Evolutionary conservation across 2,888 invertebrate species (phyloP), one percentile per base, ranked within the genome.

Genomic region (Lasioglossum vierecki): DNA sequence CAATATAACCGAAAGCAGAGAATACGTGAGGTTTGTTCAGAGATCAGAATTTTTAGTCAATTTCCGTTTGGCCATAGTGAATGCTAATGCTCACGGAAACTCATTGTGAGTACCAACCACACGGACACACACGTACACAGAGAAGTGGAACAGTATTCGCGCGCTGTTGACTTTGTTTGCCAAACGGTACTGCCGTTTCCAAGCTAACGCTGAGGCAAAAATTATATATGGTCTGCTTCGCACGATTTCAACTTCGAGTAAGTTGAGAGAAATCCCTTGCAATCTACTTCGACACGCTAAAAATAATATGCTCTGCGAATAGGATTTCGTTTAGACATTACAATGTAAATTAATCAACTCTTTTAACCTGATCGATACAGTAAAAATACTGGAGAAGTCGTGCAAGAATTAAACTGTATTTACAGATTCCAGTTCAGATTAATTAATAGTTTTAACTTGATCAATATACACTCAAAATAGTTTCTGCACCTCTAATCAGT

Each of bases 21-120:
- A 39, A 22, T 39, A 68, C 68, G 22, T 68, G 39, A 39, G 35
- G 68, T 68, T 68, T 68, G 35, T 39, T 39, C 68, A 9, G 39
- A 68, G 22, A 68, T 68, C 35, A 39, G 68, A 39, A 68, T 68
- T 68, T 68, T 39, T 68, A 63, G 63, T 63, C 63, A 63, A 63
- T 63, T 63, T 63, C 63, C 63, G 63, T 6, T 30, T 18, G 30
- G 63, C 63, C 63, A 63, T 68, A 39, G 18, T 39, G 39, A 68
- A 68, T 39, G 18, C 22, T 68, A 68, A 68, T 68, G 35, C 18
- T 22, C 39, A 9, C 68, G 68, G 68, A 22, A 39, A 35, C 39
- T 68, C 68, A 22, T 68, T 68, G 22, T 4, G 22, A 22, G 22
- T 35, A 35, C 39, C 4, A 68, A 39, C 68, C 68, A 39, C 22